phyloP scores from a whole-genome alignment of 2,888 invertebrate species.

The Caenorhabditis sp. region DNA sequence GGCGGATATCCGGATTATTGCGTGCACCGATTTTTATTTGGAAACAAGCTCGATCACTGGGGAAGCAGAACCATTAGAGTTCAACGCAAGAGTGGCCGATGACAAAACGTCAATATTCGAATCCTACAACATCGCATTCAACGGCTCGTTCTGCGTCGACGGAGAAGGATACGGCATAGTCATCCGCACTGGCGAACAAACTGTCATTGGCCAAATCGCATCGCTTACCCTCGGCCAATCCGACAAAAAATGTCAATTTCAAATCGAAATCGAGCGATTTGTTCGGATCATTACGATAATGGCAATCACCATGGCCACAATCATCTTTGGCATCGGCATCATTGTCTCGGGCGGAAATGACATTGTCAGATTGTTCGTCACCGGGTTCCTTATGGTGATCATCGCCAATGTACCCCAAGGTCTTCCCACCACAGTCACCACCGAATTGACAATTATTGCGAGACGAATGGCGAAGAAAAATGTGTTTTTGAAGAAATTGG shows the following conservation, averaged over 20 bases:
- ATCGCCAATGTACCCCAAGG: conserved; percentile 63
- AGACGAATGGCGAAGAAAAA: conserved; percentile 52
- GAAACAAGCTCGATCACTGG: conserved; percentile 65
- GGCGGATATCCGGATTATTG: conserved; percentile 56
- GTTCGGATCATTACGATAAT: conserved; percentile 58
- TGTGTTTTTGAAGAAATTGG: conserved; percentile 56
- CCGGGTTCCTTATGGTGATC: conserved; percentile 59
- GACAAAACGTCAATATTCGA: conserved; percentile 45
- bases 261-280: conserved; percentile 58
- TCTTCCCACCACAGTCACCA: conserved; percentile 52
- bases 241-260: conserved; percentile 47
- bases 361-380: conserved; percentile 57
- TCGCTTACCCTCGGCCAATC: conserved; percentile 52
- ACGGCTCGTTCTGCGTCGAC: conserved; percentile 64
- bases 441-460: conserved; percentile 56
- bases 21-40: conserved; percentile 55
- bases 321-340: conserved; percentile 54
- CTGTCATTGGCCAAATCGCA: conserved; percentile 60
- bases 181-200: conserved; percentile 52
- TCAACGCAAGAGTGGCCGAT: conserved; percentile 47
- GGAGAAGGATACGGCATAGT: conserved; percentile 64
- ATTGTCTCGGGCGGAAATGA: conserved; percentile 45
- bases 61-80: conserved; percentile 63
- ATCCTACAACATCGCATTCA: conserved; percentile 51
- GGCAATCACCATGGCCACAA: conserved; percentile 57